phyloP scores from a whole-genome alignment of 2,888 invertebrate species.

The Cryptus viduatorius region DNA sequence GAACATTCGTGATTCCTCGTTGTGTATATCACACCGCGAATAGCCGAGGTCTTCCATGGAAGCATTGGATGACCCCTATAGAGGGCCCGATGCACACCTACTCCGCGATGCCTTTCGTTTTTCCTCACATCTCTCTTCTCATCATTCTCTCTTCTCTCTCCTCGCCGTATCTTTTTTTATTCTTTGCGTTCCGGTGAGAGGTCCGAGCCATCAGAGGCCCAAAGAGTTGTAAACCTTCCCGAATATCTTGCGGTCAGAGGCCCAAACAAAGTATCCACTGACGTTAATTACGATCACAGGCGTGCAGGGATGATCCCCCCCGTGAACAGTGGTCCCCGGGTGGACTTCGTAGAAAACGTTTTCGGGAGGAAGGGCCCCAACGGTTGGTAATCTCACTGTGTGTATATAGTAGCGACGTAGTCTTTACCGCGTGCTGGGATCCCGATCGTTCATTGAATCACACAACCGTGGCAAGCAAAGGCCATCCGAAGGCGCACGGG shows the following conservation, averaged over 20 bases:
- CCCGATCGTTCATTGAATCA: slow-evolving; percentile 60
- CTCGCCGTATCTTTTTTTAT: slow-evolving; percentile 23
- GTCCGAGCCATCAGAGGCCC: slow-evolving; percentile 33
- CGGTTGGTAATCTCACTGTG: slow-evolving; percentile 4
- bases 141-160: slow-evolving; percentile 35
- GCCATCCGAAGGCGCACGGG: slow-evolving; percentile 34
- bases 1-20: slow-evolving; percentile 61
- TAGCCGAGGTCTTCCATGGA: slow-evolving; percentile 43
- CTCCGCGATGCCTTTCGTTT: slow-evolving; percentile 42
- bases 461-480: slow-evolving; percentile 18
- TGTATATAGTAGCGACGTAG: slow-evolving; percentile 37
- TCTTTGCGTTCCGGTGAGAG: slow-evolving; percentile 32
- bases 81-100: slow-evolving; percentile 48
- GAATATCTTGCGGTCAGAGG: slow-evolving; percentile 53
- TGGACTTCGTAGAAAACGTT: slow-evolving; percentile 53
- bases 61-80: slow-evolving; percentile 58
- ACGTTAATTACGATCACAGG: slow-evolving; percentile 67
- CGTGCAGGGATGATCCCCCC: slow-evolving; percentile 50
- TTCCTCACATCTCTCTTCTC: slow-evolving; percentile 53
- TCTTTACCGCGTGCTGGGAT: slow-evolving; percentile 49
- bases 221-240: slow-evolving; percentile 59
- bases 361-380: slow-evolving; percentile 14
- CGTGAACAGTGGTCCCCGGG: slow-evolving; percentile 39
- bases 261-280: slow-evolving; percentile 59
- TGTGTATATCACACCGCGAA: slow-evolving; percentile 52